These are phyloP conservation scores for Virgularia gustaviana DNA, from an alignment of 92 coral and sea anemone genomes.

Conservation along the genomic window DNA sequence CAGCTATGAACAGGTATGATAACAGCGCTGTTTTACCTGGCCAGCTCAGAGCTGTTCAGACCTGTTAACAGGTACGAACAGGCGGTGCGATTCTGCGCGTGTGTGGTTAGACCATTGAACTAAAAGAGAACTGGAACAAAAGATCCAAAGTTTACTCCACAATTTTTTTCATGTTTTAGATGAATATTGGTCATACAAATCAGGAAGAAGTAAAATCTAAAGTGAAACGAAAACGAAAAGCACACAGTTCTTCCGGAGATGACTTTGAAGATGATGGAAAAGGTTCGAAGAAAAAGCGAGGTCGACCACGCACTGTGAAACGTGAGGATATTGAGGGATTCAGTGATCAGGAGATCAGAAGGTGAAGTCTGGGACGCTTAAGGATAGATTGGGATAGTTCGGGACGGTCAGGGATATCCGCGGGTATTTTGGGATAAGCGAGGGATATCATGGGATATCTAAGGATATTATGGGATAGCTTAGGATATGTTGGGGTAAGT, in stretches of 20 bases:
- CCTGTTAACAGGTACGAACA: too few species aligned
- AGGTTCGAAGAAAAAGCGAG: slow-evolving; percentile 83
- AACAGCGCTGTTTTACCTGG: too few species aligned
- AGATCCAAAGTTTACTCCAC: too few species aligned
- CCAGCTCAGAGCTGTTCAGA: too few species aligned
- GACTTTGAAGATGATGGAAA: slow-evolving; percentile 78
- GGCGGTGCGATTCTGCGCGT: neutral
- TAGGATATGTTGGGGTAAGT: too few species aligned
- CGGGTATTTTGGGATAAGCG: too few species aligned
- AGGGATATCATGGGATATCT: too few species aligned
- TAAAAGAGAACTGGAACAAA: too few species aligned
- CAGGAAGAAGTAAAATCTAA: slow-evolving; percentile 26
- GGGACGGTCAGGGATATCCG: too few species aligned
- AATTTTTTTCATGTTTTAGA: slow-evolving; percentile 38
- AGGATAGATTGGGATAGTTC: neutral
- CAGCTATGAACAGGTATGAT: too few species aligned
- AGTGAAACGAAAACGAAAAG: slow-evolving; percentile 63
- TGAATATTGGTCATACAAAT: slow-evolving; percentile 73
- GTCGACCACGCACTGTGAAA: slow-evolving; percentile 93
- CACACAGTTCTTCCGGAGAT: slow-evolving; percentile 75
- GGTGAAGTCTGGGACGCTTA: slow-evolving; percentile 37
- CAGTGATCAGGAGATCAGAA: slow-evolving; percentile 91
- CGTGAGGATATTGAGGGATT: slow-evolving; percentile 94
- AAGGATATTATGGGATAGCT: too few species aligned
- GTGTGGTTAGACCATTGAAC: neutral